phyloP scores from a whole-genome alignment of 64 coral and sea anemone species.

The Montipora foliosa region DNA sequence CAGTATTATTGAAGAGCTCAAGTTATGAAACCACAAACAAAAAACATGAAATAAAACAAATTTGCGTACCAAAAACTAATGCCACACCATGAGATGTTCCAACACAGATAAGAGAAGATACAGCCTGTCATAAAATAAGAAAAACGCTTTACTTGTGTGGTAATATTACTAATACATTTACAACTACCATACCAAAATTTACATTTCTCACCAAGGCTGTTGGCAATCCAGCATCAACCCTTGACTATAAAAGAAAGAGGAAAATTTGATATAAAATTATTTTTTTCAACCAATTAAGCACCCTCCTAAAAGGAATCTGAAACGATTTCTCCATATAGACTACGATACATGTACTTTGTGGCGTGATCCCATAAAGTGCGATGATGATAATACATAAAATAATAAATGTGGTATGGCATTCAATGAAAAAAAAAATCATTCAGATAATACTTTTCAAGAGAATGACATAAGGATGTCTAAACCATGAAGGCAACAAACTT shows the following conservation, averaged over 20 bases:
- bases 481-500: too few species aligned
- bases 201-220: conserved; percentile 87
- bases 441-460: too few species aligned
- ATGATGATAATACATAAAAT: too few species aligned
- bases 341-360: too few species aligned
- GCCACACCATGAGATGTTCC: conserved; percentile 98
- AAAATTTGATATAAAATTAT: not conserved
- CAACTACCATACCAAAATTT: not conserved
- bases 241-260: conserved; percentile 62
- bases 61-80: conserved; percentile 90
- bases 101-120: conserved; percentile 92
- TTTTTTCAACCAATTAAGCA: too few species aligned
- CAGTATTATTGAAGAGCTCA: not conserved
- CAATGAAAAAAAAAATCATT: too few species aligned
- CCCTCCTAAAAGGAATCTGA: too few species aligned
- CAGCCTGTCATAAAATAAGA: conserved; percentile 63
- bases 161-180: not conserved
- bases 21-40: not conserved
- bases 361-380: too few species aligned
- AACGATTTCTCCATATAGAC: too few species aligned
- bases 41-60: not conserved
- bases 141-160: not conserved
- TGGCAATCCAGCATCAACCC: conserved; percentile 98
- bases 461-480: too few species aligned
- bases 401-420: too few species aligned